Conservation (phyloP, 2,888 invertebrate species). For the Nephrocerus scutellatus region DNA sequence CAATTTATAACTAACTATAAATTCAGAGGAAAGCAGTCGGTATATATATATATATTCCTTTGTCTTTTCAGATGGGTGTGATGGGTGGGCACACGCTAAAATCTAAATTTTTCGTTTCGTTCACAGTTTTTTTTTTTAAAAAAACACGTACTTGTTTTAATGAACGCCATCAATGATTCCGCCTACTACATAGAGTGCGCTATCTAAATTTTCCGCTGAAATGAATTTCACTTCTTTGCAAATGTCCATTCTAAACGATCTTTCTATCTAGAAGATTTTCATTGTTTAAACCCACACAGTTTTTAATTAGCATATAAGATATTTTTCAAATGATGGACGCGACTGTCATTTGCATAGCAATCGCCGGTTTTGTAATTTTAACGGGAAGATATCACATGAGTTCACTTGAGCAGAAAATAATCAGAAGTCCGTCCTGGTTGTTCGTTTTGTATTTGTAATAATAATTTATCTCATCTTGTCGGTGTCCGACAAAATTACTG, state of each 20-base stretch:
- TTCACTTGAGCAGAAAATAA: conserved; percentile 33
- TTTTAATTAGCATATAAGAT: conserved; percentile 37
- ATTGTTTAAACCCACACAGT: conserved; percentile 4
- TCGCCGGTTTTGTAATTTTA: conserved; percentile 32
- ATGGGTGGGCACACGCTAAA: too few species aligned
- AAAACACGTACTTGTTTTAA: too few species aligned
- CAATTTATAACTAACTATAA: conserved; percentile 12
- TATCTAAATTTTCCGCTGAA: conserved; percentile 25
- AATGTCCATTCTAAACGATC: conserved; percentile 12
- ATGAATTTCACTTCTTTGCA: conserved; percentile 16
- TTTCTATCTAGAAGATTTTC: too few species aligned
- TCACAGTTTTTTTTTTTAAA: too few species aligned
- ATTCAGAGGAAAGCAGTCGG: conserved; percentile 4
- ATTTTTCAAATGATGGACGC: conserved; percentile 30
- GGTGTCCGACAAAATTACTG: conserved; percentile 27
- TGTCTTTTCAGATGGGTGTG: too few species aligned
- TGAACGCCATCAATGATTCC: conserved; percentile 18
- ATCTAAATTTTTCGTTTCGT: too few species aligned
- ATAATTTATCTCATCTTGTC: conserved; percentile 35
- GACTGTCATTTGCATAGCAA: conserved; percentile 46
- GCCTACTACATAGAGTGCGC: too few species aligned
- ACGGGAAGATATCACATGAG: conserved; percentile 29
- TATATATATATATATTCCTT: too few species aligned
- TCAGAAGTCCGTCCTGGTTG: too few species aligned
- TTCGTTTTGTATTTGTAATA: too few species aligned